Conservation (phyloP, 2,113 vertebrate species). For the Noturus placidus region DNA sequence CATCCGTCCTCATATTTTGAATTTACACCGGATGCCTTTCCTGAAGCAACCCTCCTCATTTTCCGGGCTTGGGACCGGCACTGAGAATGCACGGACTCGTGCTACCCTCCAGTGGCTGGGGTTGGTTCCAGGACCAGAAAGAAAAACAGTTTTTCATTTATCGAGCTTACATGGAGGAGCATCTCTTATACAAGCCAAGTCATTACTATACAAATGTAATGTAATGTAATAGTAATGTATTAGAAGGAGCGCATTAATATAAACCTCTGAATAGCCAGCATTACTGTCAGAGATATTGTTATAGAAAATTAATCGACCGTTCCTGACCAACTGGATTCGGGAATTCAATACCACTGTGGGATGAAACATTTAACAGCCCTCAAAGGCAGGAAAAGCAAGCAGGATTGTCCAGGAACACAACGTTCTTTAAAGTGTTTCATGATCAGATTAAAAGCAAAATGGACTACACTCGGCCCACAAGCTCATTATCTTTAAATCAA, state of each 20-base stretch:
- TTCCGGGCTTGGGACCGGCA: too few species aligned
- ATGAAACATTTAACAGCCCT: slow-evolving; percentile 18
- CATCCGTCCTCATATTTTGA: too few species aligned
- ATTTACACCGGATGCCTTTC: too few species aligned
- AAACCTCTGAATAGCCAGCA: too few species aligned
- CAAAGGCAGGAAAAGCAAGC: slow-evolving; percentile 12
- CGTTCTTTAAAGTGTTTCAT: slow-evolving; percentile 24
- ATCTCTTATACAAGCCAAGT: not conserved
- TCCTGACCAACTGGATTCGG: not conserved
- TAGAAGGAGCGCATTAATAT: too few species aligned
- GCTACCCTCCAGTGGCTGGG: too few species aligned
- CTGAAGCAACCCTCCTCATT: too few species aligned
- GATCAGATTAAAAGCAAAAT: slow-evolving; percentile 19
- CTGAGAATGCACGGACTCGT: too few species aligned
- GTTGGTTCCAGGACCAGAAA: too few species aligned
- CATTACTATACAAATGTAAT: not conserved
- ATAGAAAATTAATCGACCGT: not conserved
- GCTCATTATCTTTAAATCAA: not conserved
- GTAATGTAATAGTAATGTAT: not conserved
- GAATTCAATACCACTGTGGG: not conserved
- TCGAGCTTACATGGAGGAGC: too few species aligned
- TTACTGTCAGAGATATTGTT: not conserved
- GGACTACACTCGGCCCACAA: not conserved
- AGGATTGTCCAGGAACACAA: slow-evolving; percentile 13
- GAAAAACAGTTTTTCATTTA: too few species aligned